These are phyloP conservation scores for Adelphocoris suturalis DNA, from an alignment of 2,888 invertebrate species.

Conservation along the genomic window DNA sequence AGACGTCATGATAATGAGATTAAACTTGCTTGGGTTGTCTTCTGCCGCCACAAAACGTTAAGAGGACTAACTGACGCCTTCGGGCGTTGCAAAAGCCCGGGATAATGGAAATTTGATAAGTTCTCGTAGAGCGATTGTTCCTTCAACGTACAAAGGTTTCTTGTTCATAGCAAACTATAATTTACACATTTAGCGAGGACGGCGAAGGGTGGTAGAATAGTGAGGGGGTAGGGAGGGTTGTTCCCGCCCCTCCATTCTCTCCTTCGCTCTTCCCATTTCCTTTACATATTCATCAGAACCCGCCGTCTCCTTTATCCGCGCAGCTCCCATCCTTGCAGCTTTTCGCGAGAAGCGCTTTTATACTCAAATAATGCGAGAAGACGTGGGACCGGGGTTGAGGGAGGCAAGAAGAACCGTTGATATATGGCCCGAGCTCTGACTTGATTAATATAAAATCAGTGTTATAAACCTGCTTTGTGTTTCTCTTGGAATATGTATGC, in stretches of 20 bases:
- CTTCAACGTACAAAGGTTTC: slow-evolving; percentile 44
- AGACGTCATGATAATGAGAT: slow-evolving; percentile 27
- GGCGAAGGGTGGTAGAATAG: neutral
- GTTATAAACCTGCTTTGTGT: slow-evolving; percentile 61
- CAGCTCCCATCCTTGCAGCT: slow-evolving; percentile 14
- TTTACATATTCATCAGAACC: slow-evolving; percentile 60
- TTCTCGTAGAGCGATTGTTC: slow-evolving; percentile 33
- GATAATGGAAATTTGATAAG: slow-evolving; percentile 47
- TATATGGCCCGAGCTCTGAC: slow-evolving; percentile 43
- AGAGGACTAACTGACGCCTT: neutral
- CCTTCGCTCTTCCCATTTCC: neutral
- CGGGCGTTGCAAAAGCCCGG: neutral
- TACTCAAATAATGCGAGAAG: slow-evolving; percentile 55
- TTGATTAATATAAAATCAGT: slow-evolving; percentile 61
- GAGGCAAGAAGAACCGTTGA: slow-evolving; percentile 54
- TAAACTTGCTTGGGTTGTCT: neutral
- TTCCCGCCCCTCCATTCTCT: neutral
- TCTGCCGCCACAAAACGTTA: neutral
- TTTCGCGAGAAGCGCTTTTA: slow-evolving; percentile 46
- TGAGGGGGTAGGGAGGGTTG: neutral
- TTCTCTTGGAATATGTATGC: slow-evolving; percentile 42
- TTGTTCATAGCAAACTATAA: slow-evolving; percentile 52
- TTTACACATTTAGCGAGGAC: slow-evolving; percentile 52
- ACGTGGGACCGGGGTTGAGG: neutral
- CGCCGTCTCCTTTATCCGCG: slow-evolving; percentile 9